Percentiles rank a stretch among this genome's conserved stretches.
These are phyloP conservation scores for Coryphaenoides rupestris DNA, from an alignment of 2,113 vertebrate genomes.

Conservation along the genomic window DNA sequence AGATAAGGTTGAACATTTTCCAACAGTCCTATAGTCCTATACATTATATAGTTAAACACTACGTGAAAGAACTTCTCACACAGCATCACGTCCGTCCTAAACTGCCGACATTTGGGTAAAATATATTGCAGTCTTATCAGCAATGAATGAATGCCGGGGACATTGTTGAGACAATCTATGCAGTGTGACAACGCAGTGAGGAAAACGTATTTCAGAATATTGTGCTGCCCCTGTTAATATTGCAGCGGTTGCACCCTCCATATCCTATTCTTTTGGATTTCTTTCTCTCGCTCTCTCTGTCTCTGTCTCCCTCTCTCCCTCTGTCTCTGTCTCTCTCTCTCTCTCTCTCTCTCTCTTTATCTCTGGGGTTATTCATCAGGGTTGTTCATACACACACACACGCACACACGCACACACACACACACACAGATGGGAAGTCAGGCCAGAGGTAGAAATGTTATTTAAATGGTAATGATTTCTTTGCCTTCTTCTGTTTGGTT, in stretches of 20 bases:
- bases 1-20: no score
- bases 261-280: background rate
- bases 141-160: no score
- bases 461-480: constrained; percentile 75
- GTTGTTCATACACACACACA: no score
- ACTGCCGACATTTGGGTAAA: no score
- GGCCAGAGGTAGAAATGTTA: constrained; percentile 54
- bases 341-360: constrained; percentile 4
- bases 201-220: background rate
- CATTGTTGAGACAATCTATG: no score
- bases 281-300: constrained; percentile 10
- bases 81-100: no score
- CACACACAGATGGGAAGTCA: constrained; percentile 12
- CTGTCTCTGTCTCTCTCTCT: background rate
- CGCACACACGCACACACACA: background rate
- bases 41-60: no score
- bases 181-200: background rate
- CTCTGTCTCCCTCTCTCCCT: constrained; percentile 6
- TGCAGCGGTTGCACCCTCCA: background rate
- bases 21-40: no score
- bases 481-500: constrained; percentile 56
- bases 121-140: no score
- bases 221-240: constrained; percentile 11
- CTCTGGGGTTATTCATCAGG: no score
- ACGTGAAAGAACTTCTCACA: no score